Conservation (phyloP, 2,888 invertebrate genomes). For the Eutolmus rufibarbis region DNA sequence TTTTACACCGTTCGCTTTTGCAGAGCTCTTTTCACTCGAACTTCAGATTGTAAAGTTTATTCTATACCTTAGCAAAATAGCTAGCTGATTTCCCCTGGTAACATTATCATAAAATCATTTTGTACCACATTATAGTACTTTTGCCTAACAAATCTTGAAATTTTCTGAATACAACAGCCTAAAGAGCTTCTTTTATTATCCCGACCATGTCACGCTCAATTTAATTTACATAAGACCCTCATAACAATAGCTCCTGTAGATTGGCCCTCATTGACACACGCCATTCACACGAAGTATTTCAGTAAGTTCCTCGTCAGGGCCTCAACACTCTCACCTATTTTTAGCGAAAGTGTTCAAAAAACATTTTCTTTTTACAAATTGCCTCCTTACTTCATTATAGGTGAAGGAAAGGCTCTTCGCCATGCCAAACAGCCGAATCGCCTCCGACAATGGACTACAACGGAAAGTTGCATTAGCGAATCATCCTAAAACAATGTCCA, state of each 20-base stretch:
- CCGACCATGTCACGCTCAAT: background rate
- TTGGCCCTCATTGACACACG: background rate
- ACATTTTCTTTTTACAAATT: background rate
- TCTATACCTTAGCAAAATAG: background rate
- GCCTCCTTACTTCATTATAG: background rate
- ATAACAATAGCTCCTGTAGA: background rate
- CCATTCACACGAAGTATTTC: background rate
- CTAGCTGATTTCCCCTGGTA: background rate
- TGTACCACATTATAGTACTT: background rate
- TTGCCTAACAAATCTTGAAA: background rate
- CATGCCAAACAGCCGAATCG: background rate
- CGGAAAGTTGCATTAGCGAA: background rate
- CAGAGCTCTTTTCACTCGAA: background rate
- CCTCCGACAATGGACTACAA: background rate
- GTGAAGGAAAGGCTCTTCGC: background rate
- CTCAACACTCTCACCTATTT: background rate
- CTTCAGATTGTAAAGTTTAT: background rate
- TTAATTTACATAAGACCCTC: conserved; percentile 5
- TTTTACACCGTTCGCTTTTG: background rate
- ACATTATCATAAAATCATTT: background rate
- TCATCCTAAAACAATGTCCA: background rate
- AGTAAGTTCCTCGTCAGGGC: background rate
- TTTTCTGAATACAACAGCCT: background rate
- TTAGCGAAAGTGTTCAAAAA: background rate
- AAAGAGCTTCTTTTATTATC: background rate